Base-by-base conservation (phyloP, 2,113 vertebrate species). In the Riparia riparia region DNA sequence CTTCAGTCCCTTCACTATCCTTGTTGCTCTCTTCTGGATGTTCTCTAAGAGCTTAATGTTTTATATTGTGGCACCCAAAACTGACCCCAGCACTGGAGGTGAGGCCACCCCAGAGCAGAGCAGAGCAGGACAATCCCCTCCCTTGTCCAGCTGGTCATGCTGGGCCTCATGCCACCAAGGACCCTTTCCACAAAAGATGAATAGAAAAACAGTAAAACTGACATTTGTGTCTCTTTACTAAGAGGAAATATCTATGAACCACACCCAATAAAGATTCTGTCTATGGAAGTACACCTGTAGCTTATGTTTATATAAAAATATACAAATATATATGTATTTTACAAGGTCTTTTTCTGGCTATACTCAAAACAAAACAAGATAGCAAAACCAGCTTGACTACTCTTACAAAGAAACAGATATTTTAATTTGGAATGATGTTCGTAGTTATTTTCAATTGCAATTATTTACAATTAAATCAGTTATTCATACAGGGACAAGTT, bases 91-190 rank as follows among this genome's bases (percentile, higher is more conserved):
- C 7, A 47, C 63, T 24, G 0, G 0, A 31, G 60, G 32, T 16
- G 60, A 73, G 32, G 69, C 32, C 0, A 0, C 22, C 16, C 11
- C 32, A 82, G 28, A 1, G 2, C 77, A 60, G 32, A 39, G 60
- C 18, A 73, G 26, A 58, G 51, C 0, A 0, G 45, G n/a, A 87
- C 41, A 87, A 70, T 41, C n/a, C 24, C 18, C 15, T 54, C 12
- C n/a, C 41, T 41, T 11, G 7, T 25, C 41, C 0, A 0, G 17
- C 41, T 54, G 64, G 42, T 0, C 0, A 47, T n/a, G 39, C 64
- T 69, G 20, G 10, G 9, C 39, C 47, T 39, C 47, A 45, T 29
- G 28, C 7, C 0, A 14, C 15, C 28, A 44, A 66, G 26, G 22
- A 44, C 28, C 12, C 26, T 26, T 65, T n/a, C 58, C 31, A 44